Conservation (phyloP, 2,113 vertebrate genomes). For the Leptobrachium ailaonicum region DNA sequence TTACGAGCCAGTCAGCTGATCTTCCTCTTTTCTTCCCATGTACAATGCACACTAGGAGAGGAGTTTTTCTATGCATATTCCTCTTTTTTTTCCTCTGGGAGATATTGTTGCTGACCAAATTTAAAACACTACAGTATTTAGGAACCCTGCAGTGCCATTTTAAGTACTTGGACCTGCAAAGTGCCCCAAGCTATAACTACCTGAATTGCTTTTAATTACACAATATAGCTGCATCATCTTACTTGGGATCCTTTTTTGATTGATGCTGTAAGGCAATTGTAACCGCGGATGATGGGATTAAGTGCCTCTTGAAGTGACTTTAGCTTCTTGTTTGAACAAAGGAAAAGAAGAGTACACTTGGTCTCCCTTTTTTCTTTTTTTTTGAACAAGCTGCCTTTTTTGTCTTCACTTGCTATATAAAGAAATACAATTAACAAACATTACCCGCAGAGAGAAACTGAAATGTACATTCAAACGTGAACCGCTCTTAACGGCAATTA, state of each 20-base stretch:
- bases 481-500: conserved; percentile 81
- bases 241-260: conserved; percentile 84
- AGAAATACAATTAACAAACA: conserved; percentile 87
- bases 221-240: conserved; percentile 85
- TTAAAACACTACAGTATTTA: conserved; percentile 77
- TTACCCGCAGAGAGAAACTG: conserved; percentile 80
- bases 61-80: conserved; percentile 64
- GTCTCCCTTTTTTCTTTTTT: conserved; percentile 58
- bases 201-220: conserved; percentile 92
- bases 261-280: conserved; percentile 89
- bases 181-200: conserved; percentile 83
- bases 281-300: conserved; percentile 95
- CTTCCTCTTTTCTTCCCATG: conserved; percentile 66
- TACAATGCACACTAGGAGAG: conserved; percentile 63
- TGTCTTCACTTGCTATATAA: conserved; percentile 65
- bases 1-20: conserved; percentile 62
- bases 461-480: conserved; percentile 73
- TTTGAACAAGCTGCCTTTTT: conserved; percentile 69
- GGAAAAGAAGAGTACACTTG: conserved; percentile 79
- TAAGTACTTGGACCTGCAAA: conserved; percentile 76
- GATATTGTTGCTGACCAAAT: conserved; percentile 76
- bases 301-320: conserved; percentile 96
- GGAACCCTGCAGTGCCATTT: conserved; percentile 75
- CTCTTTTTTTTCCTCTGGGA: conserved; percentile 65
- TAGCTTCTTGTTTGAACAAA: conserved; percentile 89